phyloP scores from a whole-genome alignment of 2,888 invertebrate species.

The Trichopria drosophilae region DNA sequence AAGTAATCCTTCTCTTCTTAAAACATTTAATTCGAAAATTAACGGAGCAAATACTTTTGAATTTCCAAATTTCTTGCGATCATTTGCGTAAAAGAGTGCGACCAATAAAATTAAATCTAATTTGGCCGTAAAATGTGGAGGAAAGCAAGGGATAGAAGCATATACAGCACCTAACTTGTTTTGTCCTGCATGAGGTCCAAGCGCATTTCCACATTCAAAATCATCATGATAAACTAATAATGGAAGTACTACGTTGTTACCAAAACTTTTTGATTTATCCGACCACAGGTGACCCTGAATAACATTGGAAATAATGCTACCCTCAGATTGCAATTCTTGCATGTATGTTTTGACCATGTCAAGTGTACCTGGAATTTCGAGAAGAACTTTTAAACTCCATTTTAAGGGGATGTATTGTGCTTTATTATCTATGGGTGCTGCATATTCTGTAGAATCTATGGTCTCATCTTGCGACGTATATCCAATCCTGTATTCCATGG shows the following conservation, averaged over 20 bases:
- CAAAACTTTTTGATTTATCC: slow-evolving; percentile 3
- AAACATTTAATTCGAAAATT: slow-evolving; percentile 1
- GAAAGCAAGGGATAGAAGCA: slow-evolving; percentile 15
- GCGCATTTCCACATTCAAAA: no score
- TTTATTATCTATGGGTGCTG: not conserved
- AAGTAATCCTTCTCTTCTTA: slow-evolving; percentile 9
- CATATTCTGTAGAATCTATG: not conserved
- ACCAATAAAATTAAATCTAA: slow-evolving; percentile 22
- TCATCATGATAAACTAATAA: no score
- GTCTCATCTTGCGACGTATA: slow-evolving; percentile 1
- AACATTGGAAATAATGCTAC: slow-evolving; percentile 12
- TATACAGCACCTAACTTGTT: slow-evolving; percentile 21
- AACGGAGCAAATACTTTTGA: slow-evolving; percentile 13
- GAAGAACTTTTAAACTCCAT: slow-evolving; percentile 16
- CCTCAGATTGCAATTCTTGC: slow-evolving; percentile 7
- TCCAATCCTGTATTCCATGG: slow-evolving; percentile 15
- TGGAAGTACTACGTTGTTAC: slow-evolving; percentile 11
- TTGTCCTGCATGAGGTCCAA: slow-evolving; percentile 19
- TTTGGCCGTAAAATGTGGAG: slow-evolving; percentile 8
- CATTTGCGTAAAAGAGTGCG: slow-evolving; percentile 17
- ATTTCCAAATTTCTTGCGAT: slow-evolving; percentile 15
- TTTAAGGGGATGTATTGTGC: no score
- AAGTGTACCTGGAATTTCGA: slow-evolving; percentile 15
- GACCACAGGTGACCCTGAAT: slow-evolving; percentile 19
- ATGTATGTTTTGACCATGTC: slow-evolving; percentile 16